Base-by-base conservation (phyloP, 2,797 vertebrate species). In the Acanthornis magna region DNA sequence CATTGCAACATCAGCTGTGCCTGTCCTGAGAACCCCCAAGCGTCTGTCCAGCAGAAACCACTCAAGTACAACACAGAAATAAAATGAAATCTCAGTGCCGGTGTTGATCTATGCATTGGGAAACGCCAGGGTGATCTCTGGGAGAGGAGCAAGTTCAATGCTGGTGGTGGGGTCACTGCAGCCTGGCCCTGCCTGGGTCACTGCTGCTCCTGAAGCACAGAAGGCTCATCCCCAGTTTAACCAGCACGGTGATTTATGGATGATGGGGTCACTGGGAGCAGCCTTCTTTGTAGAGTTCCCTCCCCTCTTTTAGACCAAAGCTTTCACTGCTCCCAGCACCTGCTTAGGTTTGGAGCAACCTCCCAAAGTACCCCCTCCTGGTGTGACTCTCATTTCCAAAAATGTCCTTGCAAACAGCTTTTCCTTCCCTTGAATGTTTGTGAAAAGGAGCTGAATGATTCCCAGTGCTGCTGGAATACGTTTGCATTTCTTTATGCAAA, bases 181-280 rank as follows among this genome's bases (percentile, higher is more conserved):
- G 38, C 77, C 54, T 17, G n/a, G n/a, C 74, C 47, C 2, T 1
- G 62, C 27, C 36, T 42, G 85, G 63, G 16, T 7, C 7, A 34
- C 45, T 3, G 10, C 0, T 3, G 15, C 19, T 42, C 40, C 61
- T 51, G 27, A 26, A 26, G 40, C 0, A 1, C 2, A 3, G 47
- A 47, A 58, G 15, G 50, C 23, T 38, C 51, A 10, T 21, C 47
- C 51, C 0, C 2, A 62, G 22, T 47, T 29, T 12, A 7, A 34
- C 19, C 42, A 17, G 29, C 20, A 7, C 10, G 1, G 7, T 22
- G 57, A 16, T 32, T 20, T 36, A 15, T 2, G 47, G 47, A 14
- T 19, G 47, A 14, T 19, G 45, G 47, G 57, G 6, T 21, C 36
- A n/a, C 16, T 12, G 17, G 42, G 11, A 86, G 11, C 42, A 54